A percentile compares a stretch with the other conserved stretches of the same genome.
phyloP scores from a whole-genome alignment of 2,888 invertebrate species.

The Colostygia pectinataria region DNA sequence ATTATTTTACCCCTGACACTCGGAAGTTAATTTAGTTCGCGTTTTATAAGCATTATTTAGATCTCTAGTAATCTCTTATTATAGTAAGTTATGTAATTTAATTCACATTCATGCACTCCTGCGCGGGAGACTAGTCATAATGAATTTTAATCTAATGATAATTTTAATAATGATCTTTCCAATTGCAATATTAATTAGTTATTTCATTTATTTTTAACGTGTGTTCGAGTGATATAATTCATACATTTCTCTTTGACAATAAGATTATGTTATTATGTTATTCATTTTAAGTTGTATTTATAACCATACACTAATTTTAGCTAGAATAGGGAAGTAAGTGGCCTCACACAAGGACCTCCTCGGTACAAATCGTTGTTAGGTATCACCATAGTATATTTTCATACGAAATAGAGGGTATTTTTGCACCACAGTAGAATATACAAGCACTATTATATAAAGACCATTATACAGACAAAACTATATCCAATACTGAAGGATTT shows the following conservation, averaged over 20 bases:
- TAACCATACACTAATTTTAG: conserved; percentile 17
- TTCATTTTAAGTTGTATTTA: conserved; percentile 23
- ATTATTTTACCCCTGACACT: conserved; percentile 57
- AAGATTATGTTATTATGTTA: conserved; percentile 14
- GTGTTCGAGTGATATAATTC: conserved; percentile 38
- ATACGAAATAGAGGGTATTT: conserved; percentile 67
- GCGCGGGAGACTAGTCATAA: conserved; percentile 67
- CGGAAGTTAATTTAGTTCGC: conserved; percentile 42
- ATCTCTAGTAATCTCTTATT: conserved; percentile 69
- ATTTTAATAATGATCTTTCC: conserved; percentile 34
- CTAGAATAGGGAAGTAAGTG: conserved; percentile 40
- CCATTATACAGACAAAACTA: conserved; percentile 9
- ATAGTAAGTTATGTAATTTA: conserved; percentile 50
- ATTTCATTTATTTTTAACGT: conserved; percentile 40
- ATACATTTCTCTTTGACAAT: conserved; percentile 26
- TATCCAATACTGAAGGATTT: conserved; percentile 12
- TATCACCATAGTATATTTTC: conserved; percentile 71
- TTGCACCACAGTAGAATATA: conserved; percentile 70
- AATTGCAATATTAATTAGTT: conserved; percentile 52
- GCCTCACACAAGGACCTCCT: conserved; percentile 55
- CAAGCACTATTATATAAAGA: conserved; percentile 46
- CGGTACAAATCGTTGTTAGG: conserved; percentile 70
- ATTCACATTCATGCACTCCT: conserved; percentile 51
- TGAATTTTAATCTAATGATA: conserved; percentile 42
- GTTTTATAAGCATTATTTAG: conserved; percentile 56